phyloP scores from a whole-genome alignment of 1,140 invertebrate genomes.

The Eriocheir sinensis region DNA sequence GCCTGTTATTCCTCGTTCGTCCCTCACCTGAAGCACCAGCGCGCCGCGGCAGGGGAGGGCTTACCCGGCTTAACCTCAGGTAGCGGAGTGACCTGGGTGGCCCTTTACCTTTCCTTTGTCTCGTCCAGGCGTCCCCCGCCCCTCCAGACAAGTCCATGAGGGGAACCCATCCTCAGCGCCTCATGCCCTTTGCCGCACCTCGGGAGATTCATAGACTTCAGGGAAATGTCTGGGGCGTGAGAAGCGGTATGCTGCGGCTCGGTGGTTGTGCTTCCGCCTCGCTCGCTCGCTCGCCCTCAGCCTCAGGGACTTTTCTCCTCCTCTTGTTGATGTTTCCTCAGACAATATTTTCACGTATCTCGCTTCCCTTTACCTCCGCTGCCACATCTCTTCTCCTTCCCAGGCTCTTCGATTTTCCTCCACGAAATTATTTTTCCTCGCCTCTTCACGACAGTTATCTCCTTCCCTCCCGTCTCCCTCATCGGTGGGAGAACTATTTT shows the following conservation, averaged over 20 bases:
- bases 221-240: neutral
- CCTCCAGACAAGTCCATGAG: too few relatives aligned
- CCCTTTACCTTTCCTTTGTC: constrained; percentile 8
- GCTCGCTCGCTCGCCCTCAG: too few relatives aligned
- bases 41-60: neutral
- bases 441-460: too few relatives aligned
- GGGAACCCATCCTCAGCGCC: neutral
- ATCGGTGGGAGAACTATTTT: too few relatives aligned
- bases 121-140: neutral
- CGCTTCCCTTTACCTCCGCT: neutral
- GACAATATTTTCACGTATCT: neutral
- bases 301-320: neutral
- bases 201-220: neutral
- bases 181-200: neutral
- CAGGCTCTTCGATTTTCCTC: neutral
- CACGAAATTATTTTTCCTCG: too few relatives aligned
- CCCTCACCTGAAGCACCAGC: neutral
- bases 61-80: constrained; percentile 12
- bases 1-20: neutral
- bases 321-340: neutral
- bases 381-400: neutral
- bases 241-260: neutral
- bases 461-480: neutral
- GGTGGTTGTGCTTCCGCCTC: neutral
- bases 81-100: constrained; percentile 9